phyloP scores from a whole-genome alignment of 2,888 invertebrate species.

The Cephus spinipes region DNA sequence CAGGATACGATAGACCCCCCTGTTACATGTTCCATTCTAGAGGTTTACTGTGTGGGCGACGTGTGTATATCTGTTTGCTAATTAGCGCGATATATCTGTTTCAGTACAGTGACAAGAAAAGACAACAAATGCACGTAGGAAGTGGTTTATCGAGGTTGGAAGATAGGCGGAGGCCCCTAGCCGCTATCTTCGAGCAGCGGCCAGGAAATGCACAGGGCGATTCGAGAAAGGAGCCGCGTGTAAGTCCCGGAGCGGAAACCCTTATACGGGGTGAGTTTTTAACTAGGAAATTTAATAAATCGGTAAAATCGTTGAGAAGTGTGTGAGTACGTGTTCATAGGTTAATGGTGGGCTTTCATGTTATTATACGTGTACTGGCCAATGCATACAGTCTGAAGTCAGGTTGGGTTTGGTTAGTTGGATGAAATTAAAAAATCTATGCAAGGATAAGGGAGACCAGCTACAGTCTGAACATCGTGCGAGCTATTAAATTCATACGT shows the following conservation, averaged over 20 bases:
- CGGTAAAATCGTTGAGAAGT: background rate
- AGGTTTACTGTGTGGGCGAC: constrained; percentile 34
- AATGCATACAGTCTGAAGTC: background rate
- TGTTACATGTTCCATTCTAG: background rate
- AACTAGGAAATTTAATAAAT: background rate
- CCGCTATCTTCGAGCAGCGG: background rate
- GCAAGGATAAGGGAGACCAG: background rate
- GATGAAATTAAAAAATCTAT: background rate
- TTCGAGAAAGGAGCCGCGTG: background rate
- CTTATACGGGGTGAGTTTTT: background rate
- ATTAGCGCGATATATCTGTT: constrained; percentile 38
- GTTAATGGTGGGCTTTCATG: background rate
- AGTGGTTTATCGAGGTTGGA: constrained; percentile 44
- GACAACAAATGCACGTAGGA: constrained; percentile 49
- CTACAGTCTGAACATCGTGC: background rate
- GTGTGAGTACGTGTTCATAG: background rate
- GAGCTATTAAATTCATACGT: background rate
- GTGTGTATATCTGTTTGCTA: constrained; percentile 40
- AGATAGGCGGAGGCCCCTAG: constrained; percentile 30
- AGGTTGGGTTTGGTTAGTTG: background rate
- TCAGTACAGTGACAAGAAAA: constrained; percentile 39
- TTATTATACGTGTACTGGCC: background rate
- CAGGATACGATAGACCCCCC: background rate
- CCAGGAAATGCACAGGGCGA: background rate
- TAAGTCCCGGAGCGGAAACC: background rate